Base-by-base conservation (phyloP, 2,113 vertebrate genomes). In the Larimichthys polyactis region DNA sequence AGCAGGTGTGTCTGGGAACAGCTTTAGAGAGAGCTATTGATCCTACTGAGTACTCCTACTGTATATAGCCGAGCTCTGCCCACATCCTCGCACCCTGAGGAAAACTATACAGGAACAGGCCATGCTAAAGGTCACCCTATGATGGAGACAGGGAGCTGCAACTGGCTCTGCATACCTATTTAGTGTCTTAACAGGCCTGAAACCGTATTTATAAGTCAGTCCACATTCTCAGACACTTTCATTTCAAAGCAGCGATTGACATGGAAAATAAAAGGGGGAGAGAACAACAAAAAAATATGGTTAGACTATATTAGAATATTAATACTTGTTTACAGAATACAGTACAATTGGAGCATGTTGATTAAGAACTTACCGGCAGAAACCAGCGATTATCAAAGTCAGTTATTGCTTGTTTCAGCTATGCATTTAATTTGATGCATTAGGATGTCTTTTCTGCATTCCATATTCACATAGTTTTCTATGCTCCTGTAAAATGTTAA, bases 21-120 rank as follows among this genome's bases (percentile, higher is more conserved):
- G 88, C 84, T 92, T 91, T 79, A 90, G 86, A 86, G 83, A 81
- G 70, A 60, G 87, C 82, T 90, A 94, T 94, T 79, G 94, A 94
- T 94, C 92, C 87, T 24, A 12, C 79, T 66, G 80, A 89, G 82
- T 64, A 85, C 86, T 89, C 88, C 86, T 75, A 90, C 89, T 84
- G 92, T 91, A 91, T 85, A 89, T 80, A 92, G 67, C 81, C 71
- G 1, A 83, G 88, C 85, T 54, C 86, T 88, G 81, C 82, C 89
- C 86, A 82, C 88, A 83, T 82, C 81, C 85, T 73, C 52, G 57
- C 78, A 82, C 90, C 86, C 92, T 55, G 88, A 91, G 90, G 91
- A 87, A 83, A 85, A 86, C 84, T 78, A 79, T 87, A 84, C 84
- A 87, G 88, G 79, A 89, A 75, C 55, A 69, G 83, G 87, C 76